Evolutionary conservation across 2,113 vertebrate species (phyloP), one percentile per base, ranked within the genome.

Genomic region (Channa maculata): DNA sequence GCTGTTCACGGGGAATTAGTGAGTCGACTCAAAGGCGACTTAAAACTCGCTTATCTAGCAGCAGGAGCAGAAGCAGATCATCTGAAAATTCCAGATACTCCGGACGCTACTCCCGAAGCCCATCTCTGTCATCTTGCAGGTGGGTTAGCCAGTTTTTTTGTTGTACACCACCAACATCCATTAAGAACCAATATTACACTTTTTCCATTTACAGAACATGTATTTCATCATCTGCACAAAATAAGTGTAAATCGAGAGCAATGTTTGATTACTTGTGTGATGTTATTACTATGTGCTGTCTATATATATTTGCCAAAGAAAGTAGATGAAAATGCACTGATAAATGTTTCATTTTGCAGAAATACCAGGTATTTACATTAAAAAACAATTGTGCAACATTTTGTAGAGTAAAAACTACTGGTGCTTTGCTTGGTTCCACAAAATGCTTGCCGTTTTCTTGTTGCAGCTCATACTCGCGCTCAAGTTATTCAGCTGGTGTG

Each of bases 381-480:
- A 24, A 24, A 39, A 3, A 41, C 5, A 44, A 13, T 1, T 8
- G 6, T 10, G 11, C 6, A 34, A 46, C 14, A 36, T 44, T 24
- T 24, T 24, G 24, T 24, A 24, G 24, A 24, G 24, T 24, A 24
- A 24, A 24, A 24, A 24, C 15, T n/a, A 9, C 54, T 14, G 33
- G 7, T 8, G 8, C 43, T 45, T 38, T n/a, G 61, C 57, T 59
- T 11, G 1, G 14, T 24, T 53, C 11, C 6, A 15, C 14, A 6
- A 2, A n/a, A 5, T 60, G 57, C 76, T 10, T 45, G 36, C 46
- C 6, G 5, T 75, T 58, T 69, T 70, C n/a, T 61, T 60, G 0
- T 84, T 65, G 67, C 79, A 99, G 97, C 90, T 97, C 96, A 3
- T 97, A 94, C 78, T 97, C 97, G 0, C 94, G 93, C 64, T 98